phyloP scores from a whole-genome alignment of 2,797 vertebrate genomes.

The Coreius guichenoti region DNA sequence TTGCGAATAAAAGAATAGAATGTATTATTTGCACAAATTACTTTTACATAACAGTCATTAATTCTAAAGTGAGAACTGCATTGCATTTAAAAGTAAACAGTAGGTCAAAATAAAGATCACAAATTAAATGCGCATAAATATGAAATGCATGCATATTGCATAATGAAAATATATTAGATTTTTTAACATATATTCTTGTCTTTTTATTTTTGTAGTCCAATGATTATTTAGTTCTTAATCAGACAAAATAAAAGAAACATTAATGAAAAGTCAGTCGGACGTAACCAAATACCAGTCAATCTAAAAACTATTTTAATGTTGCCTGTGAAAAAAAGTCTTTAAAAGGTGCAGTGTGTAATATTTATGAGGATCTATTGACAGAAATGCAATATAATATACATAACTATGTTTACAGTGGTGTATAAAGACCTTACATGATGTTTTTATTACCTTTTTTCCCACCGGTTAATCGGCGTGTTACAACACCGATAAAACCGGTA shows the following conservation, averaged over 20 bases:
- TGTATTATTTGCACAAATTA: not conserved
- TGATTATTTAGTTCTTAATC: not conserved
- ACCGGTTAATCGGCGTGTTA: too few species aligned
- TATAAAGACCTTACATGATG: too few species aligned
- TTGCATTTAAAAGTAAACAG: not conserved
- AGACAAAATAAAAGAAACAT: not conserved
- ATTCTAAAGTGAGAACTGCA: not conserved
- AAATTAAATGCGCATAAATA: not conserved
- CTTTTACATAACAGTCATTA: not conserved
- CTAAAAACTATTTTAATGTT: not conserved
- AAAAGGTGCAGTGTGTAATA: too few species aligned
- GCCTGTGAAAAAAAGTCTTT: not conserved
- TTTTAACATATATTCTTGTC: not conserved
- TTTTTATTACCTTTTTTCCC: too few species aligned
- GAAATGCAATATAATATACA: too few species aligned
- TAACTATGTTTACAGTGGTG: too few species aligned
- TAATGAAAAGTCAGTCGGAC: not conserved
- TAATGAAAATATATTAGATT: not conserved
- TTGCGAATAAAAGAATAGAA: not conserved
- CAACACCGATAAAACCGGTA: too few species aligned
- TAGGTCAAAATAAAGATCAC: not conserved
- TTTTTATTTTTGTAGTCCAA: not conserved
- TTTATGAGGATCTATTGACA: too few species aligned
- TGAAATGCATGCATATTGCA: not conserved
- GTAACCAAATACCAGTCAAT: not conserved